Conservation (phyloP, 2,113 vertebrate species). For the Scomber japonicus region DNA sequence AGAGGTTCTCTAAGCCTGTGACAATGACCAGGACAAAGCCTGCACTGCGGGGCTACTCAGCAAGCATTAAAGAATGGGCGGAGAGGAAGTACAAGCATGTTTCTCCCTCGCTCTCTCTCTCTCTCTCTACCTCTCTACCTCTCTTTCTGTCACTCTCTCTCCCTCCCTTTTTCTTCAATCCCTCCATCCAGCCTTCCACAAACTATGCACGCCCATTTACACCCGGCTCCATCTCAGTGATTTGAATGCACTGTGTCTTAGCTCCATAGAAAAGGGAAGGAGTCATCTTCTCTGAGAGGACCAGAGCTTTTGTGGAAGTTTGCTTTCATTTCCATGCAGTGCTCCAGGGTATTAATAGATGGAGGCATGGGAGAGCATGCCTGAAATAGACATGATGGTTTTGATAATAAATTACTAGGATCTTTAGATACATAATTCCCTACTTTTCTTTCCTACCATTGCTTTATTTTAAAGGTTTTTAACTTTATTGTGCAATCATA, state of each 20-base stretch:
- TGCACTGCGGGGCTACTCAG: constrained; percentile 71
- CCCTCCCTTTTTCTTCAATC: constrained; percentile 13
- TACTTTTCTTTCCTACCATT: not conserved
- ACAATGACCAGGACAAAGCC: constrained; percentile 82
- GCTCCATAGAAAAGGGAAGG: constrained; percentile 57
- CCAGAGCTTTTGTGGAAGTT: constrained; percentile 61
- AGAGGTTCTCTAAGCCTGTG: constrained; percentile 73
- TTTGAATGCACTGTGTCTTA: constrained; percentile 64
- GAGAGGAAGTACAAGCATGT: constrained; percentile 72
- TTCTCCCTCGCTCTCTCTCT: constrained; percentile 29
- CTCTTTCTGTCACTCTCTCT: not conserved
- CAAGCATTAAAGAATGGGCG: constrained; percentile 64
- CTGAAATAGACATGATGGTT: constrained; percentile 46
- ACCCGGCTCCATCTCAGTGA: constrained; percentile 46
- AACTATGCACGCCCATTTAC: constrained; percentile 62
- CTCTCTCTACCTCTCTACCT: constrained; percentile 11
- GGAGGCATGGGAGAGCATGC: constrained; percentile 47
- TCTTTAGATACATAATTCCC: not conserved
- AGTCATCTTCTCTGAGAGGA: constrained; percentile 62
- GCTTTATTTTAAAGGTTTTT: not conserved
- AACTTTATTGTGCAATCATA: not conserved
- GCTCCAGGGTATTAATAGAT: constrained; percentile 61
- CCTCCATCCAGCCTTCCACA: constrained; percentile 61
- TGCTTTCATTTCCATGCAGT: constrained; percentile 44
- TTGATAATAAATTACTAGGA: constrained; percentile 19